Percentiles rank a stretch among this genome's conserved stretches.
Evolutionary conservation across 2,888 invertebrate genomes (phyloP).

Genomic region (Serrognathus titanus): DNA sequence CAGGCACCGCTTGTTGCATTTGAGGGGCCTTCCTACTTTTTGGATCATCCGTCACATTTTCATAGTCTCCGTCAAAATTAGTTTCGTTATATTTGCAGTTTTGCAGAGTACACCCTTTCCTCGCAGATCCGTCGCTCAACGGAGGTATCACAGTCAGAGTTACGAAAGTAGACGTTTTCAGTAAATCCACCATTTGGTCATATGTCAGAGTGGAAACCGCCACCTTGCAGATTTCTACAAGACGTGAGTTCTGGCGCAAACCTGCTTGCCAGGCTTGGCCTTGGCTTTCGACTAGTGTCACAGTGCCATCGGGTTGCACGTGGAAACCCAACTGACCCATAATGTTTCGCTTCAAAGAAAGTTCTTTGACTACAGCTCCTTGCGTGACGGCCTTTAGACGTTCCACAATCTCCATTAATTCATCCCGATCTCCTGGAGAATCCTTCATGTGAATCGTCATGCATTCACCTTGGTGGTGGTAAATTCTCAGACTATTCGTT

Average conservation of each 20-base stretch:
- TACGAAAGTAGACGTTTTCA: conserved; percentile 85
- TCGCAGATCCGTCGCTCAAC: conserved; percentile 62
- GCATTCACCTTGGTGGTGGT: conserved; percentile 90
- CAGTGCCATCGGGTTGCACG: conserved; percentile 90
- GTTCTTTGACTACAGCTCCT: conserved; percentile 73
- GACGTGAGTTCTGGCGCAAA: conserved; percentile 81
- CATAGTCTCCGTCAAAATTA: conserved; percentile 65
- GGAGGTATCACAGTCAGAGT: conserved; percentile 81
- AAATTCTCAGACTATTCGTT: conserved; percentile 69
- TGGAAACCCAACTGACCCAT: conserved; percentile 85
- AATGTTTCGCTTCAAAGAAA: conserved; percentile 75
- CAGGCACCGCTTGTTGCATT: conserved; percentile 55
- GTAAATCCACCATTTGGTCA: conserved; percentile 88
- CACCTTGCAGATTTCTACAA: conserved; percentile 67
- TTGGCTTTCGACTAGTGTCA: conserved; percentile 84
- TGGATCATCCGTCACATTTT: conserved; percentile 58
- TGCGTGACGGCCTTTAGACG: conserved; percentile 77
- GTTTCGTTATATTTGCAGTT: conserved; percentile 62
- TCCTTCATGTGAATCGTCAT: conserved; percentile 75
- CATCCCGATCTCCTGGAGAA: conserved; percentile 64
- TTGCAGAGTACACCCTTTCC: conserved; percentile 64
- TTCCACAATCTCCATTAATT: conserved; percentile 72
- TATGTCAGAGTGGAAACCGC: conserved; percentile 86
- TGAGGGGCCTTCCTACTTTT: conserved; percentile 49
- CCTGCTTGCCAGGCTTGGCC: conserved; percentile 76